Evolutionary conservation across 2,113 vertebrate species (phyloP), one percentile per base, ranked within the genome.

Genomic region (Plecotus auritus): DNA sequence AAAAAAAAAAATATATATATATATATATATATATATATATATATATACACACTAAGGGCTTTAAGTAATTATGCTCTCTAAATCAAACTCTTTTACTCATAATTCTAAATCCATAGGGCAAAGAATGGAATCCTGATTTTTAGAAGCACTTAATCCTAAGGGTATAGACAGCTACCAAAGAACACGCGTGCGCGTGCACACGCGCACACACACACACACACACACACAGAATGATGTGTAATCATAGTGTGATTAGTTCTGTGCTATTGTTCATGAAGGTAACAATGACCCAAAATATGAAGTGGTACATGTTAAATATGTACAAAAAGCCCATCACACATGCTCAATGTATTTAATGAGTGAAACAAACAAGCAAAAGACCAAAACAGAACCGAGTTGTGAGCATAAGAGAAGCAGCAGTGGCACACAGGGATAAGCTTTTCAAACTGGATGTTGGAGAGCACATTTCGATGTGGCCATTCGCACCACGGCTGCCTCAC

Each of bases 91-190:
- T 4, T 88, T 64, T 80, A 84, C 2, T 42, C 30, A 69, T 20
- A 86, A 37, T 88, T 94, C 22, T 91, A 89, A 90, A 70, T 84
- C 28, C 28, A 3, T 40, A 30, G 51, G 22, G 4, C 2, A 66
- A 20, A 87, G 69, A 87, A 37, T 83, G 12, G n/a, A 82, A 93
- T 72, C 30, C 64, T 90, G 8, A 4, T 74, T 85, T 94, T 81
- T 76, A 61, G 4, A 84, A 70, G 88, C n/a, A 85, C 40, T 14
- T 85, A 67, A 80, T 61, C 3, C 14, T 47, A 9, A 23, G 20
- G 42, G 1, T 49, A 0, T 87, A 67, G 22, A 47, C 0, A 32
- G 6, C 2, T 35, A 69, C 5, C 18, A 37, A 88, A n/a, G 74
- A 3, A 72, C 13, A 74, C 26, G 10, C 2, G 17, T 2, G 56